Base-by-base conservation (phyloP, 1,140 invertebrate species). In the Eumaeus atala region DNA sequence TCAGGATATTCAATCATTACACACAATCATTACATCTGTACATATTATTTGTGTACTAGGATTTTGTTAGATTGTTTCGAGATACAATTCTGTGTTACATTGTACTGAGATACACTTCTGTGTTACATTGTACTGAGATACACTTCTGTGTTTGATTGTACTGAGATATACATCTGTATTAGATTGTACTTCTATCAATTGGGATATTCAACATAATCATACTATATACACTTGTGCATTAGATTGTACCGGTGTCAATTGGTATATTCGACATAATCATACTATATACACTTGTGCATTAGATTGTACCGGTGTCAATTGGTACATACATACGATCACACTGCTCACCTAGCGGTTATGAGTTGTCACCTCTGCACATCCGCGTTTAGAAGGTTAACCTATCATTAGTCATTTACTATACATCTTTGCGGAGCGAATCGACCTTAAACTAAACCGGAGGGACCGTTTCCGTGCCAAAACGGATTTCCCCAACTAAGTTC, bases 221-320 rank as follows among this genome's bases (percentile, higher is more conserved):
- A 37, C 9, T 37, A n/a, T n/a, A n/a, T n/a, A n/a, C n/a, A 49
- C 62, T 64, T 61, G 1, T 37, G 2, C 9, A 10, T 9, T n/a
- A 1, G 36, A 37, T 37, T 37, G 36, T 37, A 37, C 36, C 9
- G 9, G 36, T 37, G 36, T 37, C 36, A 37, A 37, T 37, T 37
- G 36, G 36, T 9, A n/a, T n/a, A 37, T 37, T n/a, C 36, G n/a
- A 37, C n/a, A n/a, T n/a, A 37, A 37, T 37, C n/a, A 37, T n/a
- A 37, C 9, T 37, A n/a, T n/a, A 12, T n/a, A n/a, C n/a, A 49
- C 62, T 64, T 61, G 1, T 37, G 2, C 9, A 10, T 9, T n/a
- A 1, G 36, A 37, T 37, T 37, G 36, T 37, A 37, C 36, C 9
- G 9, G 36, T 37, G 36, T 37, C 36, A 37, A 37, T 37, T 37